Percentiles rank a stretch among this genome's conserved stretches.
These are phyloP conservation scores for Yponomeuta evonymella DNA, from an alignment of 2,888 invertebrate genomes.

Conservation along the genomic window DNA sequence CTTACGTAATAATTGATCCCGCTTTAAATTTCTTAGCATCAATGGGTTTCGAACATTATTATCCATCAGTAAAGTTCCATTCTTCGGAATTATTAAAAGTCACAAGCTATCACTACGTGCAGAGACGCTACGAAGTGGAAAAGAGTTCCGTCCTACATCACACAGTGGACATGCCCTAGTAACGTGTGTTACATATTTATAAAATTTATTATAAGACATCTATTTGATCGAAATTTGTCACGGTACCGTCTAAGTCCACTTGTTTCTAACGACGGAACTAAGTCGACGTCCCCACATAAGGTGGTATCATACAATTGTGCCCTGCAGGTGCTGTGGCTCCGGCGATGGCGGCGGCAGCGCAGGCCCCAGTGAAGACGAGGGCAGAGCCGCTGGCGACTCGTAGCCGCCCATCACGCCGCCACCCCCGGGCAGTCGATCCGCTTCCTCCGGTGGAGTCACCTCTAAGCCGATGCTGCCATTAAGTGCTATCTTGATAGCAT, in stretches of 20 bases:
- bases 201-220: not conserved
- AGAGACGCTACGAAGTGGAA: slow-evolving; percentile 53
- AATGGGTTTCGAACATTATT: slow-evolving; percentile 32
- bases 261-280: slow-evolving; percentile 84
- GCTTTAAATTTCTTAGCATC: slow-evolving; percentile 57
- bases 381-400: slow-evolving; percentile 64
- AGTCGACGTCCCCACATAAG: slow-evolving; percentile 94
- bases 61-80: slow-evolving; percentile 20
- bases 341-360: slow-evolving; percentile 50
- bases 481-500: slow-evolving; percentile 89
- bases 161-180: slow-evolving; percentile 27
- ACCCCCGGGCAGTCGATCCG: slow-evolving; percentile 63
- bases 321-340: slow-evolving; percentile 87
- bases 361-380: slow-evolving; percentile 50
- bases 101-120: slow-evolving; percentile 34
- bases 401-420: slow-evolving; percentile 62
- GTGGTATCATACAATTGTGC: slow-evolving; percentile 96
- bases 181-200: not conserved
- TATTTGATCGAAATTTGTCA: not conserved
- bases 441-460: slow-evolving; percentile 82
- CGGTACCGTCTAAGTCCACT: slow-evolving; percentile 74
- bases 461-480: slow-evolving; percentile 92
- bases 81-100: slow-evolving; percentile 13
- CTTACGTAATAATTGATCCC: slow-evolving; percentile 71
- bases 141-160: slow-evolving; percentile 31